These are phyloP conservation scores for Erpetoichthys calabaricus DNA, from an alignment of 2,797 vertebrate genomes.

Conservation along the genomic window DNA sequence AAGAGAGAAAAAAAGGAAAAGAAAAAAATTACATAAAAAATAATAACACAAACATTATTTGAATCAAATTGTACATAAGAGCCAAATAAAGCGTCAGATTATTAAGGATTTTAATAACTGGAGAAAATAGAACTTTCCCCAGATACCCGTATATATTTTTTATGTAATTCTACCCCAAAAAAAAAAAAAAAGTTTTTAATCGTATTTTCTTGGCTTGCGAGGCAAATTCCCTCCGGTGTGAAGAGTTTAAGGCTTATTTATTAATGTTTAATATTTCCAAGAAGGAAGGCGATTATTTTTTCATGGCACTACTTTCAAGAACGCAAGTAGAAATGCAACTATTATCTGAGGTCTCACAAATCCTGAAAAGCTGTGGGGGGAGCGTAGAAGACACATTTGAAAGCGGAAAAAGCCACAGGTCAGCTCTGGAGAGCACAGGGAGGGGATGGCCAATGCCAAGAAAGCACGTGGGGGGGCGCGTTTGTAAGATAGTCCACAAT, in stretches of 20 bases:
- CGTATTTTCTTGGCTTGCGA: conserved; percentile 12
- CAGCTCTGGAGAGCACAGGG: background rate
- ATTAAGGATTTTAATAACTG: conserved; percentile 31
- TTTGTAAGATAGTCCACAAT: too few relatives aligned
- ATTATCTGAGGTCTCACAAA: conserved; percentile 10
- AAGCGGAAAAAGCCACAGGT: background rate
- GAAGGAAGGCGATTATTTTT: conserved; percentile 23
- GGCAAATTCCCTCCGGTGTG: conserved; percentile 18
- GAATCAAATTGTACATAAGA: conserved; percentile 31
- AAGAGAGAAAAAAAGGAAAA: background rate
- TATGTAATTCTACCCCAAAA: conserved; percentile 24
- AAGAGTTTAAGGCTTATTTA: conserved; percentile 12
- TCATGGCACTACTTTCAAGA: conserved; percentile 20
- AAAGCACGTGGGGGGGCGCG: too few relatives aligned
- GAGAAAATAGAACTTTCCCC: conserved; percentile 8
- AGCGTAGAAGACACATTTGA: conserved; percentile 1
- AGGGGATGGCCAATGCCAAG: too few relatives aligned
- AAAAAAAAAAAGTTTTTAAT: conserved; percentile 29
- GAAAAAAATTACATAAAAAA: conserved; percentile 14
- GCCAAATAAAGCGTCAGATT: conserved; percentile 26
- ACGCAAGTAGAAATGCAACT: conserved; percentile 16
- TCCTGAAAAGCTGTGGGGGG: background rate
- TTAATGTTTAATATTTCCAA: conserved; percentile 33
- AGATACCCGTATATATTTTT: conserved; percentile 17
- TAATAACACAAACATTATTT: conserved; percentile 42